phyloP scores from a whole-genome alignment of 2,797 vertebrate species.

The Chaetodon trifasciatus region DNA sequence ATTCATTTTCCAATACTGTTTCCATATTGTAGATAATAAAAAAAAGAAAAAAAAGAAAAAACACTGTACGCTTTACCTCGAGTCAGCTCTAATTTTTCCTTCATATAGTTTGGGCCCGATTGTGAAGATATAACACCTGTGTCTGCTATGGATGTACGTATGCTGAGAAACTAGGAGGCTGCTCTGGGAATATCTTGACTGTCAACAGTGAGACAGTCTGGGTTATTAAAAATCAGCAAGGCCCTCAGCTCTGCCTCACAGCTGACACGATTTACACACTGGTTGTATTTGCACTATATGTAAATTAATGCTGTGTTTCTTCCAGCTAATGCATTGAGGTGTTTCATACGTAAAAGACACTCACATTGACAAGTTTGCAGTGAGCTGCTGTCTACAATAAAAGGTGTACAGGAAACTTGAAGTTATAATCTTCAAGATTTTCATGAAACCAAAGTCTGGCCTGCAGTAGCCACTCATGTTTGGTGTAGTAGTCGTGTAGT shows the following conservation, averaged over 20 bases:
- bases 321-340: not conserved
- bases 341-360: not conserved
- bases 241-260: not conserved
- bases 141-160: not conserved
- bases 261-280: not conserved
- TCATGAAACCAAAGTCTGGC: not conserved
- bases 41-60: too few relatives aligned
- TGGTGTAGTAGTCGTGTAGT: not conserved
- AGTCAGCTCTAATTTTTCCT: not conserved
- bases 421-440: not conserved
- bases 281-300: not conserved
- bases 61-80: not conserved
- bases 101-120: not conserved
- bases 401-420: not conserved
- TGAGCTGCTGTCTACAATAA: too few relatives aligned
- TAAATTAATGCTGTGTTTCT: not conserved
- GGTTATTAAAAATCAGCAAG: not conserved
- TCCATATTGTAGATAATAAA: not conserved
- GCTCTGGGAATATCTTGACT: not conserved
- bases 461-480: not conserved
- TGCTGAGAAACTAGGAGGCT: not conserved
- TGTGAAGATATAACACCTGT: not conserved
- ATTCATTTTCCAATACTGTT: not conserved
- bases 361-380: not conserved
- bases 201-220: not conserved